Conservation (phyloP, 2,113 vertebrate species). For the Chauna torquata region DNA sequence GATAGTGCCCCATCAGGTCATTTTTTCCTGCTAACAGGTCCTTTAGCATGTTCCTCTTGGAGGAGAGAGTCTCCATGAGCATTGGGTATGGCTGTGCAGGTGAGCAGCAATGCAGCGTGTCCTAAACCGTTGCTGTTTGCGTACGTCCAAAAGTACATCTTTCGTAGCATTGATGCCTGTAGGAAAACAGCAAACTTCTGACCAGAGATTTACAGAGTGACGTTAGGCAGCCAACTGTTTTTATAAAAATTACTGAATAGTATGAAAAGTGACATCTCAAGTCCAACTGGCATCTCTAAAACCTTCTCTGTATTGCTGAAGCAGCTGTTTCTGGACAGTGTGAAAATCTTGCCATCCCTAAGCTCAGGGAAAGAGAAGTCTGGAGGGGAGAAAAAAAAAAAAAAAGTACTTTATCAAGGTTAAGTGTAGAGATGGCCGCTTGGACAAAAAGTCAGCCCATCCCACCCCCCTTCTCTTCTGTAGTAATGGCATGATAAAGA, state of each 20-base stretch:
- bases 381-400: background rate
- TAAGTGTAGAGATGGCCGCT: background rate
- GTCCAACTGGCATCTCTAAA: background rate
- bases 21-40: background rate
- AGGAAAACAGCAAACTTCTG: background rate
- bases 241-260: background rate
- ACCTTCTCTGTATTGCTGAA: background rate
- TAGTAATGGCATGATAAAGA: background rate
- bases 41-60: background rate
- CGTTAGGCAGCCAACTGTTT: background rate
- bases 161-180: rapidly evolving
- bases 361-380: background rate
- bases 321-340: background rate
- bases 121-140: background rate
- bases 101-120: background rate
- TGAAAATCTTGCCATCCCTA: background rate
- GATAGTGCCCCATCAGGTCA: background rate
- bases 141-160: background rate
- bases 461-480: background rate
- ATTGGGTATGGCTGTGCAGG: background rate
- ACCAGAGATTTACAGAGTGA: background rate
- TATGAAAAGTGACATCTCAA: background rate
- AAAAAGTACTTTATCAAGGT: background rate
- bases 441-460: background rate
- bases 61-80: background rate